A percentile compares a stretch with the other conserved stretches of the same genome.
phyloP scores from a whole-genome alignment of 2,113 vertebrate species.

The Xenotilapia leptura region DNA sequence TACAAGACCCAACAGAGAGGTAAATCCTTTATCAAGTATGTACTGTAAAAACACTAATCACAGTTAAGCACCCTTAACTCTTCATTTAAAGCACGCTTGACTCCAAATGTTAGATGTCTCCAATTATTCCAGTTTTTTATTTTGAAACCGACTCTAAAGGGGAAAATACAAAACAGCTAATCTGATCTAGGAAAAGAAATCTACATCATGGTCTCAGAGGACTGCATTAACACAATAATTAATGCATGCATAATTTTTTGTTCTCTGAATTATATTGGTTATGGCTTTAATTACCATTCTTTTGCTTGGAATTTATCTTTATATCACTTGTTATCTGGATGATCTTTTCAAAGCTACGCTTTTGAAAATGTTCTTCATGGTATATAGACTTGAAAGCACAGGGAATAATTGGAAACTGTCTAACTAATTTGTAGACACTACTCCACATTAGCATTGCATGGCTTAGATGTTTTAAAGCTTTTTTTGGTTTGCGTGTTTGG shows the following conservation, averaged over 20 bases:
- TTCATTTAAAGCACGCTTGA: conserved; percentile 6
- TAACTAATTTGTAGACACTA: conserved; percentile 8
- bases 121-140: conserved; percentile 47
- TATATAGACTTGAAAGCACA: background rate
- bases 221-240: background rate
- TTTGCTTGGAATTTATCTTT: background rate
- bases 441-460: conserved; percentile 15
- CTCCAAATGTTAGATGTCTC: conserved; percentile 27
- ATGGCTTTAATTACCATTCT: background rate
- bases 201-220: background rate
- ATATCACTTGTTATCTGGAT: background rate
- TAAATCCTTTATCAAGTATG: conserved; percentile 79
- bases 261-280: background rate
- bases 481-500: background rate
- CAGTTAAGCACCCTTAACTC: conserved; percentile 46
- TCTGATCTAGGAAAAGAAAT: conserved; percentile 1
- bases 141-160: background rate
- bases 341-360: background rate
- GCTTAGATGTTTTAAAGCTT: background rate
- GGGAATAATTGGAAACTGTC: conserved; percentile 50
- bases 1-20: conserved; percentile 87
- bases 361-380: background rate
- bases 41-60: conserved; percentile 26
- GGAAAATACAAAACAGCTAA: background rate
- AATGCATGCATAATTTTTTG: background rate